Conservation (phyloP, 1,140 invertebrate species). For the Meloidogyne floridensis region DNA sequence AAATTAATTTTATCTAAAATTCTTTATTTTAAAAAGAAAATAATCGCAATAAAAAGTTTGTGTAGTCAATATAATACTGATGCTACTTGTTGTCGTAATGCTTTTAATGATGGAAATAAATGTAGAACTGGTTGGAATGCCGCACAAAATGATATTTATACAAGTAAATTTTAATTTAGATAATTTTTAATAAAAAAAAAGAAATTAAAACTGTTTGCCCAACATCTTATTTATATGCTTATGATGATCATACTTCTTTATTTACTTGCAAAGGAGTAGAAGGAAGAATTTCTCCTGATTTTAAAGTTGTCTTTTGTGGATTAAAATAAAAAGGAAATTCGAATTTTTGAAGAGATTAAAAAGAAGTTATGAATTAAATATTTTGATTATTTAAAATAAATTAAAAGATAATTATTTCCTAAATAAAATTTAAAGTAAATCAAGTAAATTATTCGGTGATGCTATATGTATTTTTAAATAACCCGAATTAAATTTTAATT, state of each 20-base stretch:
- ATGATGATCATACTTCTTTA: constrained; percentile 21
- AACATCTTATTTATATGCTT: constrained; percentile 17
- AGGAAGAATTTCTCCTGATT: not conserved
- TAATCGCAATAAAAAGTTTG: constrained; percentile 13
- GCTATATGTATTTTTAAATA: no score
- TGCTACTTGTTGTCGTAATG: constrained; percentile 6
- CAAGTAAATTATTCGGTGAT: no score
- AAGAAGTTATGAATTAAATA: no score
- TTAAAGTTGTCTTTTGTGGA: not conserved
- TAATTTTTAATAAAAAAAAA: not conserved
- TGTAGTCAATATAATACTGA: constrained; percentile 16
- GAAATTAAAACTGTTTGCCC: not conserved
- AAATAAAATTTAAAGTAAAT: no score
- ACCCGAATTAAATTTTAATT: no score
- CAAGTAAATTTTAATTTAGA: not conserved
- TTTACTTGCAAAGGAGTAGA: not conserved
- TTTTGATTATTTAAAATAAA: no score
- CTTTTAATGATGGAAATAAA: not conserved
- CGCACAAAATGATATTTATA: not conserved
- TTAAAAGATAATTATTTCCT: no score
- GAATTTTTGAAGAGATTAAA: no score
- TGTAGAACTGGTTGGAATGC: not conserved
- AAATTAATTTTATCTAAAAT: no score
- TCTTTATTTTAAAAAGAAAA: not conserved
- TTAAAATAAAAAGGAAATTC: not conserved